phyloP scores from a whole-genome alignment of 2,113 vertebrate genomes.

The Microcebus jonahi region DNA sequence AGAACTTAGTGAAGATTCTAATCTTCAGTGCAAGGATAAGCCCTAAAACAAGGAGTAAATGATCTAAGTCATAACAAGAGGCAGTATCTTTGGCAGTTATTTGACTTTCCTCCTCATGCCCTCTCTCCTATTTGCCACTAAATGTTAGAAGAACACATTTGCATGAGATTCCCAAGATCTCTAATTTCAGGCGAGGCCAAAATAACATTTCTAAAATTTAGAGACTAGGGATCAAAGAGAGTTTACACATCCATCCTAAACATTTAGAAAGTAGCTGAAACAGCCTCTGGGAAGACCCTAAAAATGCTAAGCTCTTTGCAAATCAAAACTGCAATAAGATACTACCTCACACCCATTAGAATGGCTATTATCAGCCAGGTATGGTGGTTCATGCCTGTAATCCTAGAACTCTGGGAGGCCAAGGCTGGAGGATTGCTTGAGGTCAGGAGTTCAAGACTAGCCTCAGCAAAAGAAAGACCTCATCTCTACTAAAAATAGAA shows the following conservation, averaged over 20 bases:
- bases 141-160: background rate
- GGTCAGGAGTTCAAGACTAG: background rate
- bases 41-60: background rate
- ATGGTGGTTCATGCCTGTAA: background rate
- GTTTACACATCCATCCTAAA: background rate
- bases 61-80: background rate
- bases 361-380: background rate
- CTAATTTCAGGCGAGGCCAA: background rate
- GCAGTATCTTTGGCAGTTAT: background rate
- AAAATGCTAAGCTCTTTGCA: background rate
- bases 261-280: constrained; percentile 14
- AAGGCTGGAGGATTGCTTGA: background rate
- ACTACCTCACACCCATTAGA: background rate
- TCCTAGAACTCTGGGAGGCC: background rate
- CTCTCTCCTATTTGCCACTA: background rate
- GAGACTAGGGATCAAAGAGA: background rate
- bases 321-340: background rate
- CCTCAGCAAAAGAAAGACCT: background rate
- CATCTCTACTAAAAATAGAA: background rate
- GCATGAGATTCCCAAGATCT: background rate
- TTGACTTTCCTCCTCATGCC: background rate
- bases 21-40: background rate
- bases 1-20: background rate
- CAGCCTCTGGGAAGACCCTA: background rate
- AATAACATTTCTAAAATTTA: constrained; percentile 42